Base-by-base conservation (phyloP, 2,888 invertebrate genomes). In the Lutraria lutraria region DNA sequence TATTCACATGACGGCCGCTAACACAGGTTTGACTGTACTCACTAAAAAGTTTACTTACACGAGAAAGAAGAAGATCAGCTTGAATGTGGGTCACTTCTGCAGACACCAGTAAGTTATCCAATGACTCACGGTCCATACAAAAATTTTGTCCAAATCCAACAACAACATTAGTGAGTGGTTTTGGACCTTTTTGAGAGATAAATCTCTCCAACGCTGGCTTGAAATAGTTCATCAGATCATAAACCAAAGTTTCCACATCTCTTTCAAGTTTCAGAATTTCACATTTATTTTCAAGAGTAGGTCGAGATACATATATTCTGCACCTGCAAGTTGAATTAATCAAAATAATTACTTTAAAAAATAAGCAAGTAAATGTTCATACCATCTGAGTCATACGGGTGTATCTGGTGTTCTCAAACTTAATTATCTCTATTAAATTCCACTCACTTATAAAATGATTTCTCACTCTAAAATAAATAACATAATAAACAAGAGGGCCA, bases 91-190 rank as follows among this genome's bases (percentile, higher is more conserved):
- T 90, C 0, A 95, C 90, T 3, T 91, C 91, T 12, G 93, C 93
- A 0, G 94, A 94, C 16, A 95, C 93, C 3, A 95, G 87, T 0
- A 94, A 86, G 53, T 93, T 91, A 21, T 87, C 88, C 25, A 92
- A 81, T 15, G 92, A 90, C 25, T 92, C 90, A 3, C 79, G 89
- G 12, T 90, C 88, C 25, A 85, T 52, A 16, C 87, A 88, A 89
- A 94, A 94, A 86, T 92, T 90, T 76, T 95, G 95, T n/a, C 95
- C 95, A 85, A 95, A 93, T 16, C 93, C 92, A 21, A 95, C 83
- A 19, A 93, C 54, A n/a, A 94, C 92, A 60, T 94, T 91, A 6
- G 93, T 88, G 13, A 89, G 88, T 0, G 95, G 95, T 60, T 90
- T 91, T 4, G 92, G 87, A 0, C 92, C 92, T 52, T 83, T 43